phyloP scores from a whole-genome alignment of 2,888 invertebrate species.

The Prenolepis imparis region DNA sequence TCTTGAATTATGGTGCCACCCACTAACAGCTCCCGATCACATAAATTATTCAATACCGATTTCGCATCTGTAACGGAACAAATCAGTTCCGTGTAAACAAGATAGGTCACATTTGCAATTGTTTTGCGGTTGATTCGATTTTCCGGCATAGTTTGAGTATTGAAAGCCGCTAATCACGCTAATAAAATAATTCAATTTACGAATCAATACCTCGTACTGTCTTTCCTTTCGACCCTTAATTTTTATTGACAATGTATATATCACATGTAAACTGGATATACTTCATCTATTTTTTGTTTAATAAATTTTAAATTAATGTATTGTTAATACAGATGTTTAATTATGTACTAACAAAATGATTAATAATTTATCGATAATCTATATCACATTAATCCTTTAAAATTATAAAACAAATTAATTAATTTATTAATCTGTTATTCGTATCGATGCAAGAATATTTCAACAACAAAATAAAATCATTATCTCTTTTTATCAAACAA shows the following conservation, averaged over 20 bases:
- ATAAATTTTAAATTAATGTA: neutral
- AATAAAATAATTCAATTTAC: constrained; percentile 8
- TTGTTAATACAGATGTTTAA: neutral
- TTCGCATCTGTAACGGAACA: constrained; percentile 71
- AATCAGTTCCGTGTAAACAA: constrained; percentile 74
- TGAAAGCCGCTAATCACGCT: neutral
- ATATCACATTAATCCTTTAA: neutral
- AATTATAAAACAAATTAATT: neutral
- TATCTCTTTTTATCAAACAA: neutral
- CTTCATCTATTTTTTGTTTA: neutral
- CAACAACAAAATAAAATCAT: neutral
- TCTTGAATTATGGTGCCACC: constrained; percentile 77
- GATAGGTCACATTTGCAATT: constrained; percentile 62
- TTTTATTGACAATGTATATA: neutral
- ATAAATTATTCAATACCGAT: constrained; percentile 74
- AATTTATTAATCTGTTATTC: neutral
- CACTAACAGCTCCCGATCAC: constrained; percentile 70
- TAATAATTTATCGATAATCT: neutral
- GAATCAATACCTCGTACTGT: neutral
- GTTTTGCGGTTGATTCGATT: constrained; percentile 60
- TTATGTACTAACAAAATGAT: neutral
- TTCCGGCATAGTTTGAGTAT: neutral
- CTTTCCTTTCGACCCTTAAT: neutral
- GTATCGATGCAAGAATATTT: neutral
- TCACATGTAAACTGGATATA: too few species aligned